These are phyloP conservation scores for Hydrotaea cyrtoneurina DNA, from an alignment of 2,888 invertebrate species.

Conservation along the genomic window DNA sequence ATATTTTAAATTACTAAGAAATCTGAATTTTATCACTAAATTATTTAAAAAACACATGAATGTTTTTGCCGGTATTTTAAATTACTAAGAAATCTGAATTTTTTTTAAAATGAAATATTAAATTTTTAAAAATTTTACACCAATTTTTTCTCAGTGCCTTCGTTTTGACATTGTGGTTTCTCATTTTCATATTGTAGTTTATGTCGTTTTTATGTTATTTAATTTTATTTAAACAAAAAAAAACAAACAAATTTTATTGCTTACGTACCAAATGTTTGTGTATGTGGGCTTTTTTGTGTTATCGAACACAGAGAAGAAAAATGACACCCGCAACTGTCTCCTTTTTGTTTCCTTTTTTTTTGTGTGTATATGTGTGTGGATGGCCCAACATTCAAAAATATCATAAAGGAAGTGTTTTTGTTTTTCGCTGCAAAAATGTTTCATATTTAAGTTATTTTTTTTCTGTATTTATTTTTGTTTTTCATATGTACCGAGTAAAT, in stretches of 20 bases:
- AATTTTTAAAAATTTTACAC: not conserved
- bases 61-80: too few relatives aligned
- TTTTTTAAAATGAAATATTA: not conserved
- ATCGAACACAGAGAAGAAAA: not conserved
- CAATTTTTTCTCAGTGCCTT: slow-evolving; percentile 32
- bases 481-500: not conserved
- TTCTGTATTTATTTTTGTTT: too few relatives aligned
- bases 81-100: too few relatives aligned
- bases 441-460: not conserved
- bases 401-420: too few relatives aligned
- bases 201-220: slow-evolving; percentile 18
- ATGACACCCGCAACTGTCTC: not conserved
- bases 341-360: not conserved
- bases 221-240: slow-evolving; percentile 23
- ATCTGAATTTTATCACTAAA: too few relatives aligned
- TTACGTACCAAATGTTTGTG: slow-evolving; percentile 4
- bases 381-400: too few relatives aligned
- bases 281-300: slow-evolving; percentile 14
- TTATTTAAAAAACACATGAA: too few relatives aligned
- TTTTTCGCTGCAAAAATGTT: too few relatives aligned
- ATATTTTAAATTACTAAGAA: too few relatives aligned
- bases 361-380: not conserved
- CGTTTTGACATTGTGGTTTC: slow-evolving; percentile 15
- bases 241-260: slow-evolving; percentile 31
- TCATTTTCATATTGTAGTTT: slow-evolving; percentile 1